Evolutionary conservation across 2,797 vertebrate genomes (phyloP).

Genomic region (Malurus leucopterus): DNA sequence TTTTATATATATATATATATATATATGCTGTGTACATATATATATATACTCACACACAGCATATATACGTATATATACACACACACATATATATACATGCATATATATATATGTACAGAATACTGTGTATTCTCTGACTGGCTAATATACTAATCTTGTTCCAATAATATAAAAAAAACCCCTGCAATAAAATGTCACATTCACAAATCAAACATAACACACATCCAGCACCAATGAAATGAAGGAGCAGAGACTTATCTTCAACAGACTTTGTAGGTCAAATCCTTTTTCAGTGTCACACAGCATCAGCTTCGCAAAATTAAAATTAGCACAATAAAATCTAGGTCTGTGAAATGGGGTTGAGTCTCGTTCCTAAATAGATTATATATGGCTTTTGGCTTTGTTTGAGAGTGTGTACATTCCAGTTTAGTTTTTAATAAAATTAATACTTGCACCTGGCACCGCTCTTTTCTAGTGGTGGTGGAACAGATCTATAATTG

Average conservation of each 20-base stretch:
- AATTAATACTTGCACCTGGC: conserved; percentile 22
- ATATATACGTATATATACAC: too few species aligned
- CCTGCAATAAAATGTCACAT: background rate
- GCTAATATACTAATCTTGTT: background rate
- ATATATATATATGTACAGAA: too few species aligned
- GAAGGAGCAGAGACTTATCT: background rate
- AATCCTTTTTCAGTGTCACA: background rate
- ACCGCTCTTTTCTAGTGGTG: background rate
- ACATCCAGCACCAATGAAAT: background rate
- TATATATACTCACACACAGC: too few species aligned
- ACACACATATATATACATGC: too few species aligned
- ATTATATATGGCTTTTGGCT: background rate
- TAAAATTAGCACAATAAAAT: background rate
- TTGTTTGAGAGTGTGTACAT: background rate
- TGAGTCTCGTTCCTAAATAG: background rate
- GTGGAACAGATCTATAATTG: conserved; percentile 44
- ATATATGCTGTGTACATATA: too few species aligned
- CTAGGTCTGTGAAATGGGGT: background rate
- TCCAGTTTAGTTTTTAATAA: background rate
- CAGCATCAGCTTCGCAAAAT: background rate
- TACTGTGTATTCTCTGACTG: background rate
- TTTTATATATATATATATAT: too few species aligned
- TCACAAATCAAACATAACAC: background rate
- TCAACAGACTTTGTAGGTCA: background rate
- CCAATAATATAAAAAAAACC: background rate